A percentile compares a stretch with the other conserved stretches of the same genome.
phyloP scores from a whole-genome alignment of 2,113 vertebrate species.

The Semnornis frantzii region DNA sequence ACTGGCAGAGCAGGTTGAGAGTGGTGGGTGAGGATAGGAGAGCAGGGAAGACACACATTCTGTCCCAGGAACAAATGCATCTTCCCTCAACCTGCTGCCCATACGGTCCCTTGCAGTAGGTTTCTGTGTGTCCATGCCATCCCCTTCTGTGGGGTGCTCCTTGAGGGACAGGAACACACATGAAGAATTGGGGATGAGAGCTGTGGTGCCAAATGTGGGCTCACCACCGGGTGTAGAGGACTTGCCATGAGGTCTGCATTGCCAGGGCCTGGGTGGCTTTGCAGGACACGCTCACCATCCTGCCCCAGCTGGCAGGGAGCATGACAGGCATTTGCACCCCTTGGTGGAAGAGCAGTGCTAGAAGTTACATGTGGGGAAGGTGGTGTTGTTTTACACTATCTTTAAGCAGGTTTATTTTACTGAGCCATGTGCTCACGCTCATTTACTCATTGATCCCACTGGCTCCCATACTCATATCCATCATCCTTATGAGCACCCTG shows the following conservation, averaged over 20 bases:
- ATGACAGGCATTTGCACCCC: background rate
- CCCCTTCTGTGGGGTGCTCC: background rate
- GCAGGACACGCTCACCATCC: background rate
- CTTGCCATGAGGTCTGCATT: rapidly evolving
- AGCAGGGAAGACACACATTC: background rate
- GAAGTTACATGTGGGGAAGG: background rate
- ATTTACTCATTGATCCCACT: background rate
- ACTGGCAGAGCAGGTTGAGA: background rate
- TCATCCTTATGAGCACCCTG: background rate
- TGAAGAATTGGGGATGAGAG: background rate
- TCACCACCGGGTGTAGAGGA: background rate
- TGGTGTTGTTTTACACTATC: background rate
- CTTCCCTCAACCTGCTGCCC: background rate
- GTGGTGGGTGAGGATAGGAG: background rate
- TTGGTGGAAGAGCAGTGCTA: background rate
- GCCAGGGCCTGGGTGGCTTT: background rate
- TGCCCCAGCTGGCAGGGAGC: background rate
- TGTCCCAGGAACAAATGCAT: background rate
- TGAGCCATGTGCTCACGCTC: background rate
- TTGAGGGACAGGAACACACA: background rate
- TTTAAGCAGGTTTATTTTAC: background rate
- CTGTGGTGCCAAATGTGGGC: background rate
- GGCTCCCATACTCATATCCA: no score
- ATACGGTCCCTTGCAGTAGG: rapidly evolving
- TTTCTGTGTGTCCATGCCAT: rapidly evolving